Conservation (phyloP, 2,797 vertebrate species). For the Xenops minutus region DNA sequence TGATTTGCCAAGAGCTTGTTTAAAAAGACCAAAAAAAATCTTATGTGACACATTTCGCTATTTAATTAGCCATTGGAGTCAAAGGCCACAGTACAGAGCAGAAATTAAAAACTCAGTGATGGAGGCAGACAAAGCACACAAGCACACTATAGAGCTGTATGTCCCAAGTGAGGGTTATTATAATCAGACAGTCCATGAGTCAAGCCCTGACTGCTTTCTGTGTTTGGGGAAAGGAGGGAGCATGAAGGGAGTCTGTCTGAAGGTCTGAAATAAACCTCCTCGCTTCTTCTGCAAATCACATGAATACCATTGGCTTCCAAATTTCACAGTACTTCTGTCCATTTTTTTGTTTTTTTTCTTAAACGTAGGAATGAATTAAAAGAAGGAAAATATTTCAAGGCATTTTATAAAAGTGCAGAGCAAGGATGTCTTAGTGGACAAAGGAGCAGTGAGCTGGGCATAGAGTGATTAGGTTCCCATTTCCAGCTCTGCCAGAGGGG, state of each 20-base stretch:
- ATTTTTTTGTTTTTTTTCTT: not conserved
- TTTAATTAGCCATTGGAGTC: not conserved
- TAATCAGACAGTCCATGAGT: not conserved
- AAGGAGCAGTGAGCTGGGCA: not conserved
- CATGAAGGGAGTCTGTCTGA: not conserved
- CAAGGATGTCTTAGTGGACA: not conserved
- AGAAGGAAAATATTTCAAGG: not conserved
- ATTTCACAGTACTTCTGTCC: not conserved
- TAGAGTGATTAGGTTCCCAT: accelerated
- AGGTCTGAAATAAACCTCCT: not conserved
- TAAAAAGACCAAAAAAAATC: not conserved
- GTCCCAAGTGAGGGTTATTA: not conserved
- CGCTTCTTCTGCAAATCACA: not conserved
- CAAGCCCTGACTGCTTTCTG: not conserved
- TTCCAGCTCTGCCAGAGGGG: not conserved
- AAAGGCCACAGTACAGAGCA: not conserved
- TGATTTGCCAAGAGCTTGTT: not conserved
- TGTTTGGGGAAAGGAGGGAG: not conserved
- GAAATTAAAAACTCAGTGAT: not conserved
- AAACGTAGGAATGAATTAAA: not conserved
- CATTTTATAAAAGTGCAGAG: not conserved
- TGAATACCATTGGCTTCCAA: not conserved
- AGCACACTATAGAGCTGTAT: not conserved
- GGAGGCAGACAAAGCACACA: slow-evolving; percentile 1
- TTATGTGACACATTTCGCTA: not conserved